Conservation (phyloP, 2,797 vertebrate genomes). For the Squalus acanthias region DNA sequence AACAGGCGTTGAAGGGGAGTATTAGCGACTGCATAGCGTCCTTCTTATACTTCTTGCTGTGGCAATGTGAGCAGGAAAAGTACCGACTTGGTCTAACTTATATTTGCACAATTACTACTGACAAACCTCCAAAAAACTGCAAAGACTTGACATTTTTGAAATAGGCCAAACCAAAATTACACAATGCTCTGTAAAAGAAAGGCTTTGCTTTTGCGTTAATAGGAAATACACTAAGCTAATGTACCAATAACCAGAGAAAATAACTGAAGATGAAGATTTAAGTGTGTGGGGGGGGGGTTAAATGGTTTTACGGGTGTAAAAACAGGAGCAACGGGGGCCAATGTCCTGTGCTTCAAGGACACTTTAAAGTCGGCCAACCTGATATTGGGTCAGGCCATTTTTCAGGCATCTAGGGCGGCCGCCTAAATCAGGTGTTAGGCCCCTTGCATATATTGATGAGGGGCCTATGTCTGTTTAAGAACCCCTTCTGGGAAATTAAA, state of each 20-base stretch:
- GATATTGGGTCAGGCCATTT: too few species aligned
- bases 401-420: not conserved
- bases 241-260: not conserved
- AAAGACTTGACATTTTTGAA: not conserved
- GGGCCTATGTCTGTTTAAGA: not conserved
- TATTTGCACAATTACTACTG: not conserved
- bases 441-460: not conserved
- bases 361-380: not conserved
- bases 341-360: not conserved
- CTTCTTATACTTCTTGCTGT: too few species aligned
- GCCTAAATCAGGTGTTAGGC: not conserved
- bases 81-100: not conserved
- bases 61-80: not conserved
- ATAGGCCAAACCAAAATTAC: not conserved
- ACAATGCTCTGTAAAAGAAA: not conserved
- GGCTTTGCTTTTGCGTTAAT: not conserved
- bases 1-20: too few species aligned
- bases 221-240: not conserved
- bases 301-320: not conserved
- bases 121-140: not conserved
- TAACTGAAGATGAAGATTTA: not conserved
- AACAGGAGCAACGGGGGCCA: not conserved
- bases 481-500: not conserved
- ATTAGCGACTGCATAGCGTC: too few species aligned
- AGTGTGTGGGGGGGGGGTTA: too few species aligned